phyloP scores from a whole-genome alignment of 2,113 vertebrate species.

The Vidua macroura region DNA sequence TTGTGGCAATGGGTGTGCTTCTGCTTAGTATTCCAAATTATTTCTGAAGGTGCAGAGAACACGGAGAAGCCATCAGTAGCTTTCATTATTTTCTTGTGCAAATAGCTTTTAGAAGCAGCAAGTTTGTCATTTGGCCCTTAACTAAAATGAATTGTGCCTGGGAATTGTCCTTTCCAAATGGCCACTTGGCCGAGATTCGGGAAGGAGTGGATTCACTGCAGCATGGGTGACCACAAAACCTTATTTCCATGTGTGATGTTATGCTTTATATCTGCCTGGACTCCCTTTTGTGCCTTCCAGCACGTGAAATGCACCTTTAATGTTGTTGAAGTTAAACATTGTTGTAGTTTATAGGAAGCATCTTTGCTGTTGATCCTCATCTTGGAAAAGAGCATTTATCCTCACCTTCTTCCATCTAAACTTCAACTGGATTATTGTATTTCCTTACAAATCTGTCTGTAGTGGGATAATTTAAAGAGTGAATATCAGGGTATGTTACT shows the following conservation, averaged over 20 bases:
- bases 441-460: not conserved
- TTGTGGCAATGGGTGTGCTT: slow-evolving; percentile 23
- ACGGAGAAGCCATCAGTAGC: not conserved
- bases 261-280: not conserved
- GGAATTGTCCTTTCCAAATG: not conserved
- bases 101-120: not conserved
- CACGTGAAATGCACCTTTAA: not conserved
- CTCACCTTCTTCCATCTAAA: not conserved
- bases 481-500: not conserved
- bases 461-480: not conserved
- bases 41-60: not conserved
- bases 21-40: not conserved
- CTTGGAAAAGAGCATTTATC: not conserved
- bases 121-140: not conserved
- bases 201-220: not conserved
- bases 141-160: not conserved
- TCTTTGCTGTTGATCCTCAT: not conserved
- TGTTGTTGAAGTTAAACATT: not conserved
- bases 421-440: not conserved
- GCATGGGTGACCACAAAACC: not conserved
- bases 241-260: not conserved
- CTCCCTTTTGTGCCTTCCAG: not conserved
- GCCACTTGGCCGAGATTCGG: not conserved
- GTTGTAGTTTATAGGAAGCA: not conserved
- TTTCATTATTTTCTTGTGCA: not conserved